Percentiles rank a stretch among this genome's conserved stretches.
Conservation (phyloP, 1,140 invertebrate genomes). For the Brachionus manjavacas region DNA sequence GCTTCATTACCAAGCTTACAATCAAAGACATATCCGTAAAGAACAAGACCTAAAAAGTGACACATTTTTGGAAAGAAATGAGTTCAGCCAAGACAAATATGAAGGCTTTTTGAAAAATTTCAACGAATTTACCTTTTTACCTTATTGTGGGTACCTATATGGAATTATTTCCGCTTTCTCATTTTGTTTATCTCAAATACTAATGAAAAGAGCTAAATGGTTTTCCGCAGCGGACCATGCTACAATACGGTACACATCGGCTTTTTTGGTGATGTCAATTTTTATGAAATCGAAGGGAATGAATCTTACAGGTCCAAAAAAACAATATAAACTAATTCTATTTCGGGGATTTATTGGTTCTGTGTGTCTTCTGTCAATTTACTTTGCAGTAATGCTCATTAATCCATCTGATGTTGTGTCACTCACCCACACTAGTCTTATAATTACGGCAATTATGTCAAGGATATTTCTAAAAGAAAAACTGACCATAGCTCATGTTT, state of each 20-base stretch:
- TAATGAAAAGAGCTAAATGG: not conserved
- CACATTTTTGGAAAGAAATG: not conserved
- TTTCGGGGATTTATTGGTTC: slow-evolving; percentile 17
- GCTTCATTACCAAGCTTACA: not conserved
- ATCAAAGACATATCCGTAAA: not conserved
- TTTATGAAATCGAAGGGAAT: slow-evolving; percentile 13
- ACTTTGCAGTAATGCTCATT: slow-evolving; percentile 37
- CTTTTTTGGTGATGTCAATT: slow-evolving; percentile 2
- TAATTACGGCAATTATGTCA: slow-evolving; percentile 33
- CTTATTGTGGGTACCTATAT: not conserved
- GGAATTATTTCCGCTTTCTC: slow-evolving; percentile 1
- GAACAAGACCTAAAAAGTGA: not conserved
- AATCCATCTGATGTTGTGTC: slow-evolving; percentile 22
- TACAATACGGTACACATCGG: not conserved
- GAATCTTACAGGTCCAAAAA: not conserved
- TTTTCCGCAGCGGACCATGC: slow-evolving; percentile 13
- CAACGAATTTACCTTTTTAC: not conserved
- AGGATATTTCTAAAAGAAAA: slow-evolving; percentile 39
- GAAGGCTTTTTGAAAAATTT: not conserved
- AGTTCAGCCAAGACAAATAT: not conserved
- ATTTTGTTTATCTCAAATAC: slow-evolving; percentile 19
- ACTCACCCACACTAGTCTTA: not conserved
- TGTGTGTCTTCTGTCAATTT: not conserved
- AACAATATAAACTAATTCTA: not conserved
- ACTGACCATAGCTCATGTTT: slow-evolving; percentile 19